A percentile compares a stretch with the other conserved stretches of the same genome.
These are phyloP conservation scores for Gobionotothen gibberifrons DNA, from an alignment of 2,797 vertebrate genomes.

Conservation along the genomic window DNA sequence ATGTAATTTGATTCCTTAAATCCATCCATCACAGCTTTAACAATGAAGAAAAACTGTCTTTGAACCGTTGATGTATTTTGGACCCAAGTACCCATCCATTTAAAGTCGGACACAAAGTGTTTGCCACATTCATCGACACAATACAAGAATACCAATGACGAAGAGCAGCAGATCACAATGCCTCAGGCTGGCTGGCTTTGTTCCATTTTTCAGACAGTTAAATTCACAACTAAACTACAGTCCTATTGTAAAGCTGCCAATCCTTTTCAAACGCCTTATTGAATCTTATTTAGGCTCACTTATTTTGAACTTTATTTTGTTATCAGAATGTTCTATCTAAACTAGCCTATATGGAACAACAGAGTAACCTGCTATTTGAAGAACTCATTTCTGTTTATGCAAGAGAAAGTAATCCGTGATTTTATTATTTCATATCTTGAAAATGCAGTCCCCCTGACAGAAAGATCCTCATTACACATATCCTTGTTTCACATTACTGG, in stretches of 20 bases:
- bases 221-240: conserved; percentile 18
- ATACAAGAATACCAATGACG: conserved; percentile 28
- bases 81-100: conserved; percentile 10
- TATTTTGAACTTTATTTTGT: background rate
- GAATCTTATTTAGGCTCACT: conserved; percentile 5
- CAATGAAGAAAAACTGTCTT: conserved; percentile 14
- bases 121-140: conserved; percentile 22
- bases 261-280: background rate
- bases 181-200: conserved; percentile 21
- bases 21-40: conserved; percentile 5
- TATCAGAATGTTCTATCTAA: background rate
- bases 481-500: conserved; percentile 24
- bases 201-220: conserved; percentile 18
- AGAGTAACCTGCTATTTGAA: conserved; percentile 1
- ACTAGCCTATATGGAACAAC: background rate
- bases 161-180: conserved; percentile 21
- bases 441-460: conserved; percentile 5
- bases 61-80: conserved; percentile 27
- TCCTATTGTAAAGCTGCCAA: conserved; percentile 9
- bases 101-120: conserved; percentile 8
- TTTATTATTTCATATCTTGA: conserved; percentile 1
- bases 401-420: conserved; percentile 1
- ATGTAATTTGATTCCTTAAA: conserved; percentile 5
- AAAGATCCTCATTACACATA: conserved; percentile 6
- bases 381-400: background rate